Percentiles rank a stretch among this genome's conserved stretches.
Evolutionary conservation across 2,113 vertebrate species (phyloP).

Genomic region (Entelurus aequoreus): DNA sequence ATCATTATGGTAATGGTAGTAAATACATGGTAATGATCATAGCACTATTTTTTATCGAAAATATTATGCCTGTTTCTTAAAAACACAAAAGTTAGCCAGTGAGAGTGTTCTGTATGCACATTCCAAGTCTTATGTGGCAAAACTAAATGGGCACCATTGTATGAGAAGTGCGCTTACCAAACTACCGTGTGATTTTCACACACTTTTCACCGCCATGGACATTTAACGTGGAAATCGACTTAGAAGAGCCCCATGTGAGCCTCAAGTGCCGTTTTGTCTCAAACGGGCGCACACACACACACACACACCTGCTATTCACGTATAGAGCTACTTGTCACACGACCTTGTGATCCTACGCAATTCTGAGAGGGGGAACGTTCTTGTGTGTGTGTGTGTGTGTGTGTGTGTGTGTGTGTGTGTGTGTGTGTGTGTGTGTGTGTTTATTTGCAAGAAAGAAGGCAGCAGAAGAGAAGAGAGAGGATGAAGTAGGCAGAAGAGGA

Average conservation of each 20-base stretch:
- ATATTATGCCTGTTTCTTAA: no score
- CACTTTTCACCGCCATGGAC: background rate
- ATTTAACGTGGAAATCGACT: conserved; percentile 1
- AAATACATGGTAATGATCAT: no score
- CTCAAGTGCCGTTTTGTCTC: conserved; percentile 11
- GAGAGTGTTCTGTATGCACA: no score
- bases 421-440: background rate
- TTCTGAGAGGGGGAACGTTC: conserved; percentile 1
- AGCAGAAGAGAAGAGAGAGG: conserved; percentile 2
- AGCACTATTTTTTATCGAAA: no score
- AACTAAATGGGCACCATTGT: background rate
- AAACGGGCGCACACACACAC: conserved; percentile 8
- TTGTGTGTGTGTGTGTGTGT: background rate
- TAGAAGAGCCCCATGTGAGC: background rate
- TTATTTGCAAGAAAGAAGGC: no score
- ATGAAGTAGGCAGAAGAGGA: conserved; percentile 22
- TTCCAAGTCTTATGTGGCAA: background rate
- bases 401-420: background rate
- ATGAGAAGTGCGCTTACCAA: background rate
- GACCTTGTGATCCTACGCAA: conserved; percentile 53
- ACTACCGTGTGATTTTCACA: background rate
- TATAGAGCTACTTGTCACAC: conserved; percentile 46
- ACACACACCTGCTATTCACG: conserved; percentile 35
- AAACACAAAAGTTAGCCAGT: no score
- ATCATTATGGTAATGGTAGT: no score